Evolutionary conservation across 1,140 invertebrate species (phyloP), one percentile per base, ranked within the genome.

Genomic region (Sinonovacula constricta): DNA sequence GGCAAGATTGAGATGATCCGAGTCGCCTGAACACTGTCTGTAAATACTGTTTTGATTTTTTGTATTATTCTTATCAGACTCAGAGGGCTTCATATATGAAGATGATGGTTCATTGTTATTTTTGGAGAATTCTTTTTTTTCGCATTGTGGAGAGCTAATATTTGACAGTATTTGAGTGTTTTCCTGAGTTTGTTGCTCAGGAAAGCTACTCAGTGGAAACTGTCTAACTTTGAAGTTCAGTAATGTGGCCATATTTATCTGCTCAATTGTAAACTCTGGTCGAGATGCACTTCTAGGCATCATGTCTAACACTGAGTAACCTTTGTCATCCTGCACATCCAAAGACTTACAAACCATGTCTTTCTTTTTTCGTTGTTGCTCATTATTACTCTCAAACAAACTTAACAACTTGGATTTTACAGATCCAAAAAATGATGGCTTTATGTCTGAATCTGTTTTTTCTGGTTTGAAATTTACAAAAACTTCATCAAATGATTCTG

Each of bases 151-250:
- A 10, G 39, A 18, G 7, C 39, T 45, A 45, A 10, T 10, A 45
- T 45, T 18, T 45, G 39, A 18, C 7, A 45, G 7, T 45, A 10
- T 18, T 45, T 45, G 7, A 10, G 18, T 45, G 26, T 57, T 28
- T 26, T 31, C 45, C 71, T 62, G 65, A 56, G 22, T 34, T 34
- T 71, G 57, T 3, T 56, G 59, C 14, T 67, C 63, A 24, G 80
- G 83, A 65, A 80, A 81, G 45, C 85, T 86, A 63, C 85, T 86
- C 36, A 81, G 60, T 26, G 85, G 85, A 78, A 86, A 86, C 57
- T 86, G 82, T 30, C 85, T 71, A 30, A 86, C 83, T 59, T 74
- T 75, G 74, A 86, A 85, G 28, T 80, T 68, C 5, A 78, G 59
- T 59, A 33, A 36, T 36, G 45, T 15, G 1, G 72, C 72, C n/a